Evolutionary conservation across 2,888 invertebrate species (phyloP).

Genomic region (Caenorhabditis panamensis): DNA sequence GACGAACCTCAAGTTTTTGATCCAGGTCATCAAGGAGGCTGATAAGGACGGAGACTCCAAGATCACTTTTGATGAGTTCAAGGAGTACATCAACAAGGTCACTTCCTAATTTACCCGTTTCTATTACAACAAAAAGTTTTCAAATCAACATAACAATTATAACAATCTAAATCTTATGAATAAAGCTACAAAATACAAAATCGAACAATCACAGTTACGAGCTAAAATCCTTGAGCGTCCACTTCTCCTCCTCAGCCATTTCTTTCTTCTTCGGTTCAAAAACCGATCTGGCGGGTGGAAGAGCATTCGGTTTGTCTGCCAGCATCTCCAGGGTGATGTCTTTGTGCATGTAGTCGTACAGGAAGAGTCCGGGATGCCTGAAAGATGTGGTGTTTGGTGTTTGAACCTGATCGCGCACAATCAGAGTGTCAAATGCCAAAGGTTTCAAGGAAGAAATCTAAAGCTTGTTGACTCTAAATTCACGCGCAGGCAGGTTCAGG

Average conservation of each 20-base stretch:
- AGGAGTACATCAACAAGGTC: constrained; percentile 76
- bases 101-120: constrained; percentile 49
- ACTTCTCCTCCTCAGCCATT: constrained; percentile 26
- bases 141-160: constrained; percentile 10
- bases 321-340: constrained; percentile 68
- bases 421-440: too few species aligned
- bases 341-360: constrained; percentile 75
- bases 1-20: constrained; percentile 77
- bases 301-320: constrained; percentile 48
- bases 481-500: background rate
- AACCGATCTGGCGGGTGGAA: constrained; percentile 22
- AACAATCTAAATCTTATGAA: background rate
- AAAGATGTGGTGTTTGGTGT: constrained; percentile 16
- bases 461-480: too few species aligned
- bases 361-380: constrained; percentile 79
- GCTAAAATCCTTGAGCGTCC: constrained; percentile 48
- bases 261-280: background rate
- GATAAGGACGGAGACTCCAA: constrained; percentile 78
- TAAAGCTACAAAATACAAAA: constrained; percentile 1
- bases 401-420: background rate
- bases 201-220: constrained; percentile 14
- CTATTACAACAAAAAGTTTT: background rate
- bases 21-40: constrained; percentile 77
- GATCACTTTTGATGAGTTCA: constrained; percentile 79
- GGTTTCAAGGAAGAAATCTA: too few species aligned